Conservation (phyloP, 2,113 vertebrate genomes). For the Promerops cafer region DNA sequence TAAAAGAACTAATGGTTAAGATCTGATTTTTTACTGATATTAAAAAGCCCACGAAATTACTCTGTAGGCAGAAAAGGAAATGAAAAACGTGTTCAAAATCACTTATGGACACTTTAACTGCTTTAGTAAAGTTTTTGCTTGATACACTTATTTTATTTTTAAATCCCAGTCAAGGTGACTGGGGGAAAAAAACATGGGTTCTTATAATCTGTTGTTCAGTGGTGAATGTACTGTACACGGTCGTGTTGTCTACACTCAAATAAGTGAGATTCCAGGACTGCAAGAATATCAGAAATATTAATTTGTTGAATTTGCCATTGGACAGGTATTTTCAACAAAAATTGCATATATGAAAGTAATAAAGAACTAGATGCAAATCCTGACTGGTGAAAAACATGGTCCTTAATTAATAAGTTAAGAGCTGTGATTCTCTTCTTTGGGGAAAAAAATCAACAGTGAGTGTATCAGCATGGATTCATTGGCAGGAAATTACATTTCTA, state of each 20-base stretch:
- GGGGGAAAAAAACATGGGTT: accelerated
- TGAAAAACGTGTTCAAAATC: background rate
- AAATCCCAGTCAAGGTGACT: background rate
- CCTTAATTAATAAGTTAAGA: background rate
- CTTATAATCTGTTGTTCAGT: background rate
- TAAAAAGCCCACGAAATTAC: background rate
- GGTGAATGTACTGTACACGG: background rate
- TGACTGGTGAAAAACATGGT: background rate
- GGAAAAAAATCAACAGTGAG: background rate
- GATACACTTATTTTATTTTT: background rate
- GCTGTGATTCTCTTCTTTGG: background rate
- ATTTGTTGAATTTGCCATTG: background rate
- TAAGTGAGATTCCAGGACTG: background rate
- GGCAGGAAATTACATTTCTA: background rate
- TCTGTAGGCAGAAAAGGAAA: background rate
- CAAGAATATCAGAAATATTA: background rate
- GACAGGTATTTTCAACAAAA: background rate
- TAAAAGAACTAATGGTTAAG: background rate
- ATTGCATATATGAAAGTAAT: background rate
- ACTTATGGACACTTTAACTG: background rate
- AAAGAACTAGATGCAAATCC: background rate
- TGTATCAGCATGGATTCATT: background rate
- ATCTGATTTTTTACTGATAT: background rate
- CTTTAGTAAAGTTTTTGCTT: background rate
- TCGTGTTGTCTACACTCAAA: background rate